A percentile compares a stretch with the other conserved stretches of the same genome.
Conservation (phyloP, 2,113 vertebrate species). For the Planiliza haematocheilus region DNA sequence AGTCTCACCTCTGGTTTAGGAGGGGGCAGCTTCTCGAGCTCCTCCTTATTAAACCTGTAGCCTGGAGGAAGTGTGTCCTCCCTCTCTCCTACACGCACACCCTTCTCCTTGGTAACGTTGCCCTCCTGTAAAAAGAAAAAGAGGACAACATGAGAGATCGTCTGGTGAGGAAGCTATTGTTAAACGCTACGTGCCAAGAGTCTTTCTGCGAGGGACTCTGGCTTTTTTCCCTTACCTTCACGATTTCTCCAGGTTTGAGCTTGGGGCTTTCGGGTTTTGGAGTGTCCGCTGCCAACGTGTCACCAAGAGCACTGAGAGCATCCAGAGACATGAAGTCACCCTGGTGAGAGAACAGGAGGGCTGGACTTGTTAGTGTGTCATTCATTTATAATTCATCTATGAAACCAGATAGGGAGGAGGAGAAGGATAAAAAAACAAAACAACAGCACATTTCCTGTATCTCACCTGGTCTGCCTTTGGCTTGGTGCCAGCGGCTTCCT, state of each 20-base stretch:
- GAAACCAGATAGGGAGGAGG: background rate
- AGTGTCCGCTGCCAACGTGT: slow-evolving; percentile 53
- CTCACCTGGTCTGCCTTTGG: slow-evolving; percentile 32
- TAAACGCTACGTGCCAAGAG: too few species aligned
- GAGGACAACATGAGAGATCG: background rate
- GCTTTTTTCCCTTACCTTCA: slow-evolving; percentile 59
- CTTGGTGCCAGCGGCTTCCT: slow-evolving; percentile 21
- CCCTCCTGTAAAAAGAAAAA: slow-evolving; percentile 60
- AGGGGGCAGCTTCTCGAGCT: slow-evolving; percentile 16
- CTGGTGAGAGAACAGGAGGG: slow-evolving; percentile 41
- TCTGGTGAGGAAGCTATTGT: background rate
- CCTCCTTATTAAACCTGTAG: slow-evolving; percentile 63
- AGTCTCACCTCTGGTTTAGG: slow-evolving; percentile 30
- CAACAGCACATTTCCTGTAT: background rate
- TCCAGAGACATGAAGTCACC: slow-evolving; percentile 65
- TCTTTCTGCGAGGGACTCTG: too few species aligned
- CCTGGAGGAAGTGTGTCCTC: slow-evolving; percentile 75
- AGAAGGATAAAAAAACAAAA: too few species aligned
- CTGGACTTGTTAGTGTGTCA: background rate
- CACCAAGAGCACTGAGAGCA: slow-evolving; percentile 70
- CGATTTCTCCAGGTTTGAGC: slow-evolving; percentile 76
- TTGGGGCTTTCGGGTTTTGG: slow-evolving; percentile 68
- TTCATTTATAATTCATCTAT: background rate
- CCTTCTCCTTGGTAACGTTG: slow-evolving; percentile 65
- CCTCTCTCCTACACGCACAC: slow-evolving; percentile 78